These are phyloP conservation scores for Itoplectis maculator DNA, from an alignment of 2,888 invertebrate species.

Conservation along the genomic window DNA sequence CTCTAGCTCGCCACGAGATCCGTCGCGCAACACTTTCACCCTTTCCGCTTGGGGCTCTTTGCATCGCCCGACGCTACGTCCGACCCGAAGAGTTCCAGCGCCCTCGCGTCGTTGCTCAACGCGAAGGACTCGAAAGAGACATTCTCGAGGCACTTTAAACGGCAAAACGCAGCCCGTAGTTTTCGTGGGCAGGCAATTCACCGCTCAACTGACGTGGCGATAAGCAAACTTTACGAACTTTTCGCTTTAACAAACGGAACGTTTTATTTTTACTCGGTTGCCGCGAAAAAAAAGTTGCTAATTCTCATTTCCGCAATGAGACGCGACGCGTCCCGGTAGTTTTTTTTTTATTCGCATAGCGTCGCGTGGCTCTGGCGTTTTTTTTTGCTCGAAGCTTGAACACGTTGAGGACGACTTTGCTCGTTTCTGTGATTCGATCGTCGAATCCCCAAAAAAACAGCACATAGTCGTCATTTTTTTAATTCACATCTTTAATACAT, in stretches of 20 bases:
- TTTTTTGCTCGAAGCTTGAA: background rate
- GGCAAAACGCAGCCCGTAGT: background rate
- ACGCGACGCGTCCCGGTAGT: slow-evolving; percentile 14
- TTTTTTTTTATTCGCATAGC: background rate
- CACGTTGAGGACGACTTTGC: background rate
- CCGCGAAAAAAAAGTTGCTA: background rate
- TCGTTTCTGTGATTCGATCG: slow-evolving; percentile 1
- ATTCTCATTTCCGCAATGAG: slow-evolving; percentile 49
- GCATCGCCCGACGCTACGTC: background rate
- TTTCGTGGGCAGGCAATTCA: slow-evolving; percentile 22
- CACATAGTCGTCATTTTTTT: background rate
- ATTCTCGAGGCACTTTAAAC: slow-evolving; percentile 2
- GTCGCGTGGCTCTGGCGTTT: background rate
- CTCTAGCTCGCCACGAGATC: background rate
- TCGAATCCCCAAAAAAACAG: background rate
- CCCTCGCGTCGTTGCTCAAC: background rate
- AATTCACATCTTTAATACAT: no score
- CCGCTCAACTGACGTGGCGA: slow-evolving; percentile 25
- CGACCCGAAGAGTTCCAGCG: background rate
- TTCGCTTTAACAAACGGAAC: slow-evolving; percentile 33
- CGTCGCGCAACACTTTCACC: slow-evolving; percentile 4
- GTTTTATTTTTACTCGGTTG: slow-evolving; percentile 27
- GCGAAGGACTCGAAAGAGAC: slow-evolving; percentile 4
- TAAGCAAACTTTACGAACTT: slow-evolving; percentile 11
- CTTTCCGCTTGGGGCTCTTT: slow-evolving; percentile 1